phyloP scores from a whole-genome alignment of 2,797 vertebrate genomes.

The Propithecus perrieri region DNA sequence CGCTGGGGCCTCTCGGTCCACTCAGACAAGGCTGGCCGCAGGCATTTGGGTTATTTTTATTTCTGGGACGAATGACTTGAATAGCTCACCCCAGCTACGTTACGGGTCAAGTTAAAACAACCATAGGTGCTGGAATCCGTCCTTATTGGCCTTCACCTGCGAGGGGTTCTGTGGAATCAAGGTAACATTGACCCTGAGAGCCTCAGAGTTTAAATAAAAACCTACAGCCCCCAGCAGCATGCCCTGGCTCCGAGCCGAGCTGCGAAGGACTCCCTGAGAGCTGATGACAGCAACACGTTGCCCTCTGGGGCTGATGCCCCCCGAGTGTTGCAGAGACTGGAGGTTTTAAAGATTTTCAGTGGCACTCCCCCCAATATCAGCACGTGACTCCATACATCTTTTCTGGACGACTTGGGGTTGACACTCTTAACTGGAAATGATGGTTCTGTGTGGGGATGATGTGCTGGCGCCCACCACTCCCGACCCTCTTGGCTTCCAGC shows the following conservation, averaged over 20 bases:
- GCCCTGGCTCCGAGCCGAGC: background rate
- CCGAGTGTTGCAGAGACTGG: background rate
- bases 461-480: background rate
- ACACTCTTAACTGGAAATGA: background rate
- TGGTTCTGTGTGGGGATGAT: background rate
- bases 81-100: background rate
- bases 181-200: background rate
- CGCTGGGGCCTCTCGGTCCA: background rate
- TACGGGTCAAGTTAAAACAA: background rate
- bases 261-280: background rate
- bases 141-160: background rate
- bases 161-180: background rate
- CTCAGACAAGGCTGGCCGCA: background rate
- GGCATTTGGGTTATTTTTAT: conserved; percentile 27
- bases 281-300: background rate
- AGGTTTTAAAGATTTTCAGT: background rate
- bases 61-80: background rate
- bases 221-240: background rate
- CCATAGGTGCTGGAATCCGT: background rate
- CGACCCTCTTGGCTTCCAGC: background rate
- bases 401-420: background rate
- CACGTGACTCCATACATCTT: background rate
- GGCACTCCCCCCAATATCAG: background rate
- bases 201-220: background rate
- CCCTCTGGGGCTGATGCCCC: background rate